phyloP scores from a whole-genome alignment of 2,888 invertebrate species.

The Mylabris sibirica region DNA sequence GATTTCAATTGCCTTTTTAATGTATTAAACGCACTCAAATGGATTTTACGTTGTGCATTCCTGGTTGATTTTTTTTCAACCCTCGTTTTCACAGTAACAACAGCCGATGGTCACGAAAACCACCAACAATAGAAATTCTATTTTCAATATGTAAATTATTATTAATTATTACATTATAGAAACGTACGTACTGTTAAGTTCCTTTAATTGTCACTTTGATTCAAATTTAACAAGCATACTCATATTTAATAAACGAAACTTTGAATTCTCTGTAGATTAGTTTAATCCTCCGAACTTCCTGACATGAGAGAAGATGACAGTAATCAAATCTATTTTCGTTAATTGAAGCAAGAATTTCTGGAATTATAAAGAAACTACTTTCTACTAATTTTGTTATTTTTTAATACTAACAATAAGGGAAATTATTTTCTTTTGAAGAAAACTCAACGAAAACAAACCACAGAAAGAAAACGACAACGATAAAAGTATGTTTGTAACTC shows the following conservation, averaged over 20 bases:
- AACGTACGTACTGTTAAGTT: neutral
- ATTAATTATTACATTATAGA: neutral
- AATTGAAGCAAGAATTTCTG: neutral
- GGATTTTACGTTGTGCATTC: slow-evolving; percentile 24
- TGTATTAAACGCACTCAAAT: slow-evolving; percentile 46
- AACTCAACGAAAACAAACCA: neutral
- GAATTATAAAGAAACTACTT: neutral
- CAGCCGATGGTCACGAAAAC: neutral
- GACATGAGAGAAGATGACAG: neutral
- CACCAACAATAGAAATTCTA: neutral
- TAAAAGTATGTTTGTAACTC: neutral
- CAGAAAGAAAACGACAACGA: neutral
- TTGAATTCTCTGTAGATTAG: neutral
- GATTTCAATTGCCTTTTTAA: slow-evolving; percentile 51
- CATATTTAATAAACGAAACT: neutral
- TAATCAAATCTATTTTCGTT: slow-evolving; percentile 4
- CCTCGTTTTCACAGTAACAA: slow-evolving; percentile 15
- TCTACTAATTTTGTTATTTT: neutral
- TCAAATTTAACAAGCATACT: neutral
- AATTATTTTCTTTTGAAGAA: neutral
- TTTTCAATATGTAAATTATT: neutral
- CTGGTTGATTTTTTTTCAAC: neutral
- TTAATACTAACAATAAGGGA: neutral
- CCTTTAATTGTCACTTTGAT: neutral
- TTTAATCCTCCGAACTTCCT: neutral